These are phyloP conservation scores for Sebastes schlegelii DNA, from an alignment of 2,113 vertebrate species.

Conservation along the genomic window DNA sequence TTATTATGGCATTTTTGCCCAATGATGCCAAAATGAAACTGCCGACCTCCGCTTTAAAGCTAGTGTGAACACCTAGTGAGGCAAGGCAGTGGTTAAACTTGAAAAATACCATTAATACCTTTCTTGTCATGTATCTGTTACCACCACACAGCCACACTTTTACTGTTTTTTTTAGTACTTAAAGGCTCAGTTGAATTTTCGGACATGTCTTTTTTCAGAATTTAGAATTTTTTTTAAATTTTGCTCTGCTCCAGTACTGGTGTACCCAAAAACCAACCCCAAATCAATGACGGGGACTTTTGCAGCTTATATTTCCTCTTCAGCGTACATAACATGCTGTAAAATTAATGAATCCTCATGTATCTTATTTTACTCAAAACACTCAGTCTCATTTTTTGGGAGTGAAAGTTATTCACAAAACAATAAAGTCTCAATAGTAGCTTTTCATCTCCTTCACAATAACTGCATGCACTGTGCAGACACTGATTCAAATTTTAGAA, in stretches of 20 bases:
- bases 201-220: not conserved
- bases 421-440: slow-evolving; percentile 9
- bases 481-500: slow-evolving; percentile 33
- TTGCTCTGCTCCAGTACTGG: not conserved
- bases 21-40: too few relatives aligned
- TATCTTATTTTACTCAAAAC: slow-evolving; percentile 15
- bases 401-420: not conserved
- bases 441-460: slow-evolving; percentile 22
- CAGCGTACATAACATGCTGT: not conserved
- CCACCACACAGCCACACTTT: not conserved
- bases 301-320: slow-evolving; percentile 10
- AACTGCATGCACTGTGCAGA: slow-evolving; percentile 8
- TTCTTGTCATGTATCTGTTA: too few relatives aligned
- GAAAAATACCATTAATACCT: not conserved
- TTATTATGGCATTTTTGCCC: too few relatives aligned
- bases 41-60: too few relatives aligned
- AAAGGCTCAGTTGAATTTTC: not conserved
- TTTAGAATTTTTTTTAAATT: not conserved
- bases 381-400: slow-evolving; percentile 13
- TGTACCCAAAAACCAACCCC: not conserved
- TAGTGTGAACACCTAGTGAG: not conserved
- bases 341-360: not conserved
- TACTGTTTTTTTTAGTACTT: not conserved
- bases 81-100: not conserved
- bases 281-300: not conserved